Conservation (phyloP, 2,113 vertebrate genomes). For the Tylochromis polylepis region DNA sequence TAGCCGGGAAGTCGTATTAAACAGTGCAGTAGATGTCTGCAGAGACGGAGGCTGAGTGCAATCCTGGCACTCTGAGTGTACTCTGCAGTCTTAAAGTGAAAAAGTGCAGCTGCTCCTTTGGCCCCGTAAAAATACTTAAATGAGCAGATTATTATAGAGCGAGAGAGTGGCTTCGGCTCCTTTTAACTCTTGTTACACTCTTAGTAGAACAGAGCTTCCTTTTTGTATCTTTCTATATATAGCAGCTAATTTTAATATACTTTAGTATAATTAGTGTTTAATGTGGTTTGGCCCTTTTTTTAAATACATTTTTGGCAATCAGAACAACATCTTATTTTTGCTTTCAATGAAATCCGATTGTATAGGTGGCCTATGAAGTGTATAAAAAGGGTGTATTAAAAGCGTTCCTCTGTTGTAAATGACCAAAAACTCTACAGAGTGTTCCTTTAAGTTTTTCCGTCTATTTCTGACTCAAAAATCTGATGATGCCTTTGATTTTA, state of each 20-base stretch:
- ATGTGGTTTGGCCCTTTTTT: background rate
- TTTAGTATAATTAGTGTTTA: background rate
- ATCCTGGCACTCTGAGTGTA: slow-evolving; percentile 80
- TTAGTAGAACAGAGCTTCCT: background rate
- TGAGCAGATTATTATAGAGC: slow-evolving; percentile 43
- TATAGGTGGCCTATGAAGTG: background rate
- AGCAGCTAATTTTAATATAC: background rate
- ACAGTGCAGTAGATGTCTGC: slow-evolving; percentile 83
- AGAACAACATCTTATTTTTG: background rate
- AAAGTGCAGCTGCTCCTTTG: slow-evolving; percentile 84
- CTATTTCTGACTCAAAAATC: background rate
- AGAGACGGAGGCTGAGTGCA: slow-evolving; percentile 84
- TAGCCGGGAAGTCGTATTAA: slow-evolving; percentile 85
- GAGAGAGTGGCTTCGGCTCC: background rate
- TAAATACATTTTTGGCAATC: background rate
- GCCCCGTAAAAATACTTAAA: slow-evolving; percentile 65
- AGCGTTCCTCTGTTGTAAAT: background rate
- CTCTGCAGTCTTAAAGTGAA: slow-evolving; percentile 78
- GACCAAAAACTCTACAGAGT: background rate
- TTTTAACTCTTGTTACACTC: background rate
- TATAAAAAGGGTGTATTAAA: no score
- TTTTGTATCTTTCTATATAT: background rate
- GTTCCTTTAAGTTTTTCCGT: background rate
- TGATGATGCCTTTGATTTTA: background rate
- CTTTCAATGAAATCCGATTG: background rate